Conservation (phyloP, 1,140 invertebrate species). For the Euura saliciscinereae region DNA sequence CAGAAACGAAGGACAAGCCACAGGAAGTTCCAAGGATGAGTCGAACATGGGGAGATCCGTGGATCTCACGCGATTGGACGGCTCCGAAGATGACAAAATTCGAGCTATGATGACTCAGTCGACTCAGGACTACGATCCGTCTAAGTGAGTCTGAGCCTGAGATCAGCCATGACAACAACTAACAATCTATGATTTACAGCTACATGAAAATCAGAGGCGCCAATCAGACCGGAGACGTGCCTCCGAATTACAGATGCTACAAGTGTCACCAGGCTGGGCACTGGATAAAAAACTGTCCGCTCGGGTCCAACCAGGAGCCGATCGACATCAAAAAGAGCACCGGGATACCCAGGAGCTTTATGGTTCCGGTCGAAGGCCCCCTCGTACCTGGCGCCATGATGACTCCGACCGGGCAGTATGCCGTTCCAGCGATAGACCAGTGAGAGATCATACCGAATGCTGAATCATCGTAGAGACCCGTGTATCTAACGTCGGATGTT, state of each 20-base stretch:
- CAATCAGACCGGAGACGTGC: constrained; percentile 87
- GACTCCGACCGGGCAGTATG: constrained; percentile 90
- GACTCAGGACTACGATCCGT: constrained; percentile 94
- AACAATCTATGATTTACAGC: constrained; percentile 59
- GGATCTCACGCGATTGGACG: constrained; percentile 88
- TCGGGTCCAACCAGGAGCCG: constrained; percentile 68
- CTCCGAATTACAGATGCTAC: constrained; percentile 88
- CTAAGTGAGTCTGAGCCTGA: constrained; percentile 75
- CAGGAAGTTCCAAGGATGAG: constrained; percentile 64
- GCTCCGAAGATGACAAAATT: constrained; percentile 96
- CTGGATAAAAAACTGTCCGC: constrained; percentile 94
- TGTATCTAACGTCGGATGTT: constrained; percentile 17
- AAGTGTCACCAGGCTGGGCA: constrained; percentile 92
- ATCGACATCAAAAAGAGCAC: constrained; percentile 91
- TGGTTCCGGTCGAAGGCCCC: constrained; percentile 90
- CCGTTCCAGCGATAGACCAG: constrained; percentile 90
- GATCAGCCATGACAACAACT: background rate
- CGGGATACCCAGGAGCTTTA: constrained; percentile 97
- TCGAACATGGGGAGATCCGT: constrained; percentile 66
- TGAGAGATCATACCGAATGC: constrained; percentile 61
- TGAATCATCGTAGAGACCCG: constrained; percentile 11
- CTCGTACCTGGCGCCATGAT: constrained; percentile 90
- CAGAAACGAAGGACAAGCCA: constrained; percentile 52
- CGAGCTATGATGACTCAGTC: constrained; percentile 96
- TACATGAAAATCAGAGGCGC: constrained; percentile 87